Evolutionary conservation across 2,888 invertebrate species (phyloP).

Genomic region (Carcina quercana): DNA sequence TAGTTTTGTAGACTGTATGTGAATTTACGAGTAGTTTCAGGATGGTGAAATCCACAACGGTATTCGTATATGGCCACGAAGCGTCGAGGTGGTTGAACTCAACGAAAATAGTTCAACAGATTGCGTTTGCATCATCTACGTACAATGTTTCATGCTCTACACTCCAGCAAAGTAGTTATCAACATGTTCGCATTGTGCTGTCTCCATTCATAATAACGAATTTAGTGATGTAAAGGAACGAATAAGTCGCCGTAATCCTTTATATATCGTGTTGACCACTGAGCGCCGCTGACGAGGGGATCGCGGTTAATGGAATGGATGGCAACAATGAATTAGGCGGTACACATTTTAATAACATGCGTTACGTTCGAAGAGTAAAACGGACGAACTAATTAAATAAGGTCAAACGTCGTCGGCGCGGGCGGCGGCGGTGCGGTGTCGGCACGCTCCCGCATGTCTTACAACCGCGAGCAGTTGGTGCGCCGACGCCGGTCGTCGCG

Average conservation of each 20-base stretch:
- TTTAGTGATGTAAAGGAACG: too few species aligned
- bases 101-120: constrained; percentile 51
- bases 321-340: constrained; percentile 60
- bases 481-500: constrained; percentile 21
- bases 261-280: too few species aligned
- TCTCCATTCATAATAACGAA: too few species aligned
- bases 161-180: too few species aligned
- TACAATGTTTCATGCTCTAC: constrained; percentile 31
- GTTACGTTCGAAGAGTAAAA: constrained; percentile 69
- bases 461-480: constrained; percentile 39
- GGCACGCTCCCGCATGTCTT: constrained; percentile 29
- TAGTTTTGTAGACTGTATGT: too few species aligned
- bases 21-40: too few species aligned
- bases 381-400: constrained; percentile 73
- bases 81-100: constrained; percentile 55
- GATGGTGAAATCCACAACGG: constrained; percentile 40
- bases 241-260: too few species aligned
- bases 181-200: too few species aligned
- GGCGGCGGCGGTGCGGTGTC: too few species aligned
- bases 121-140: constrained; percentile 36
- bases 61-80: background rate
- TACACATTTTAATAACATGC: constrained; percentile 63
- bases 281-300: too few species aligned
- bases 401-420: constrained; percentile 63
- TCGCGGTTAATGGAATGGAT: constrained; percentile 48